Base-by-base conservation (phyloP, 2,888 invertebrate genomes). In the Parnassius glacialis region DNA sequence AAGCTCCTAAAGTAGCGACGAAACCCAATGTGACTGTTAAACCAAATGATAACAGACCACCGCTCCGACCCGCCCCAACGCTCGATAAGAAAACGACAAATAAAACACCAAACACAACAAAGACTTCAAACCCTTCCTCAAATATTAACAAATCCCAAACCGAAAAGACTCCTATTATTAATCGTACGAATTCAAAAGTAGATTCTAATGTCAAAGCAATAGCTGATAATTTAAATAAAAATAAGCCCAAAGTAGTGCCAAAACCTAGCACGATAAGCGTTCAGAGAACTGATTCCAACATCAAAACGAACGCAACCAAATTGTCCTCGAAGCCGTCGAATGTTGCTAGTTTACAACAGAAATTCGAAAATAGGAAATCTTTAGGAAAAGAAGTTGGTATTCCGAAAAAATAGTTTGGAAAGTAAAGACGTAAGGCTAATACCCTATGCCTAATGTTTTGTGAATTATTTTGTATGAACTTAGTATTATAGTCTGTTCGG, bases 271-370 rank as follows among this genome's bases (percentile, higher is more conserved):
- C 78, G 9, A 74, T 84, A 67, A 70, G 65, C 51, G 71, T 74
- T 41, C 85, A 81, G 72, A 84, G 81, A 71, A 80, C 83, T 10
- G 87, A 85, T 51, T 70, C 82, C 0, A 81, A 78, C 62, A 70
- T 74, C 2, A 90, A 89, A 73, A 77, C 90, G 2, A 82, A 82
- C 59, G 86, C 87, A 59, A 85, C 89, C 51, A 92, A 92, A 74
- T 71, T 91, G 62, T 85, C 92, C 41, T 88, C 94, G 5, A 94
- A 94, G 75, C 87, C 89, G 51, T 95, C 95, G 20, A 95, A 94
- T 79, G 95, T 96, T 60, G 96, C 96, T 43, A 94, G 94, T 63
- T 86, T 96, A 71, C 96, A 96, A 74, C 95, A 95, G 74, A 96
- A 95, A 80, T 96, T 96, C 78, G 96, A 96, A 84, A 93, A 92